These are phyloP conservation scores for Proisotoma minuta DNA, from an alignment of 2,888 invertebrate genomes.

Conservation along the genomic window DNA sequence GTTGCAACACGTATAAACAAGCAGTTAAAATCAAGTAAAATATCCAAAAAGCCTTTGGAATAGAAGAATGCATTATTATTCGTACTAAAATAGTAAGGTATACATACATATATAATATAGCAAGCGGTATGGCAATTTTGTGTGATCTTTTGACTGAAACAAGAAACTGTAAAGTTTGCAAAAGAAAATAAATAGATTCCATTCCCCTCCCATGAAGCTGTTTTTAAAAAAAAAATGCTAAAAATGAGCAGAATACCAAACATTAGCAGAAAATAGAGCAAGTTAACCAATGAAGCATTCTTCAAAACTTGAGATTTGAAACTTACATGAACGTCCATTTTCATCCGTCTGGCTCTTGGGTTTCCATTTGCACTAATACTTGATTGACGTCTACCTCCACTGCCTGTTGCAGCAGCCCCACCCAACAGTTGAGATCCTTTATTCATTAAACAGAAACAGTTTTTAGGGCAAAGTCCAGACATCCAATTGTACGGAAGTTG, in stretches of 20 bases:
- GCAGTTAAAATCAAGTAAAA: background rate
- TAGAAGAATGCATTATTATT: no score
- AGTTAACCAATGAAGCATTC: no score
- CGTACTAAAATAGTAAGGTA: no score
- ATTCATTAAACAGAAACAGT: conserved; percentile 6
- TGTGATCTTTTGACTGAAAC: no score
- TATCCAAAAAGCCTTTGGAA: no score
- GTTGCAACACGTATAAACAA: background rate
- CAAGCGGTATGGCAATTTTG: no score
- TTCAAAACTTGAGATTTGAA: background rate
- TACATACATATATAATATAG: no score
- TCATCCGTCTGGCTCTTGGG: conserved; percentile 29
- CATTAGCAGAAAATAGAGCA: background rate
- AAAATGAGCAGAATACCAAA: background rate
- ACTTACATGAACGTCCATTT: conserved; percentile 44
- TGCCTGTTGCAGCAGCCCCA: conserved; percentile 19
- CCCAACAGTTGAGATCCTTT: conserved; percentile 36
- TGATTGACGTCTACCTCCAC: conserved; percentile 16
- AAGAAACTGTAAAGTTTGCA: background rate
- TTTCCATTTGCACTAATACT: conserved; percentile 36
- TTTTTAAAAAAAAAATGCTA: background rate
- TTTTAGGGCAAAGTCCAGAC: no score
- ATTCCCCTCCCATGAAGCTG: no score
- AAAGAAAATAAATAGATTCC: conserved; percentile 1
- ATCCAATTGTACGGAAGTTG: no score